Evolutionary conservation across 2,888 invertebrate species (phyloP).

Genomic region (Eupithecia vulgata): DNA sequence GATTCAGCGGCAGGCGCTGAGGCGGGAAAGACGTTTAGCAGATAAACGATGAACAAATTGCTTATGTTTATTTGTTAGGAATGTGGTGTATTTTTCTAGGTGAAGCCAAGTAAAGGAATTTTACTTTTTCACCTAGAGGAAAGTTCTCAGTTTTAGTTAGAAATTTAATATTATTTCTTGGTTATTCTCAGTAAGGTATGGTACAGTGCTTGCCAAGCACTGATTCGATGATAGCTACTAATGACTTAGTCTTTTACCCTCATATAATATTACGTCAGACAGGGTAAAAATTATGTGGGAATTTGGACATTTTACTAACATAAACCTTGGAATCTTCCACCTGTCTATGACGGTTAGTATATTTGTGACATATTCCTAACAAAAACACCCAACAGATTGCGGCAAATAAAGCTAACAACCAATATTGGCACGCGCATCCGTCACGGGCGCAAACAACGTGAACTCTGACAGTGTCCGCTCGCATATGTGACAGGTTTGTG

Average conservation of each 20-base stretch:
- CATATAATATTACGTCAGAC: no score
- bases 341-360: neutral
- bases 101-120: neutral
- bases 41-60: slow-evolving; percentile 24
- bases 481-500: slow-evolving; percentile 86
- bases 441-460: slow-evolving; percentile 48
- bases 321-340: neutral
- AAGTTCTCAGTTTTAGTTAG: no score
- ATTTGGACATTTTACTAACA: neutral
- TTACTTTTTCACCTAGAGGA: no score
- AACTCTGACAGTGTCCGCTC: slow-evolving; percentile 54
- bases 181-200: neutral
- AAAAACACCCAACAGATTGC: slow-evolving; percentile 8
- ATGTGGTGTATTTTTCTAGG: neutral
- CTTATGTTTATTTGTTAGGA: neutral
- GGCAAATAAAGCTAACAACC: slow-evolving; percentile 34
- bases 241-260: neutral
- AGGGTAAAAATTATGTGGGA: no score
- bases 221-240: neutral
- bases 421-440: slow-evolving; percentile 48
- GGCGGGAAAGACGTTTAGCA: slow-evolving; percentile 73
- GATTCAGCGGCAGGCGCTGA: slow-evolving; percentile 67
- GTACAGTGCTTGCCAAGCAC: neutral
- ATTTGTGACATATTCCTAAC: neutral
- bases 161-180: neutral